Evolutionary conservation across 2,113 vertebrate genomes (phyloP).

Genomic region (Lynx canadensis): DNA sequence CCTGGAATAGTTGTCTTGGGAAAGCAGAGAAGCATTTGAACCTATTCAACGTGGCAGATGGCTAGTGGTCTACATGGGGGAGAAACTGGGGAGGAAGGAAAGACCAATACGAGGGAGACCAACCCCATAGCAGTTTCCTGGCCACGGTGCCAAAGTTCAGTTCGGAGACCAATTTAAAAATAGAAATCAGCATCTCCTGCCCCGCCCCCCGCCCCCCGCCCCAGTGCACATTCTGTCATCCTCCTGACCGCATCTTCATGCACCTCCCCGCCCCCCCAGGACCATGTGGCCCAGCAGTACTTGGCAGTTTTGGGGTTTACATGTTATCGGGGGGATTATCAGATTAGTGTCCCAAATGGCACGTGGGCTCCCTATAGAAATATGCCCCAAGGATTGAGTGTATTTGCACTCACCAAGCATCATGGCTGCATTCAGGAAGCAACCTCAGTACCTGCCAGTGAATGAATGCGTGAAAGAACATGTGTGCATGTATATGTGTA

Average conservation of each 20-base stretch:
- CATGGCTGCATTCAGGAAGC: rapidly evolving
- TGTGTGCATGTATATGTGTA: too few species aligned
- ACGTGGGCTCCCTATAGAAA: rapidly evolving
- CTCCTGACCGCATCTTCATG: neutral
- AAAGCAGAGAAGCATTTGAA: neutral
- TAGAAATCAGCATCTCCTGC: neutral
- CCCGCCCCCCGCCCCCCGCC: rapidly evolving
- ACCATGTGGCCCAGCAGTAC: rapidly evolving
- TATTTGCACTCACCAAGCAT: neutral
- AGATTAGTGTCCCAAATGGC: rapidly evolving
- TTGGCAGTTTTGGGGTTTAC: rapidly evolving
- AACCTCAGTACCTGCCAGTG: neutral
- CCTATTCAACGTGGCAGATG: neutral
- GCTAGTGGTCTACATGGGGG: neutral
- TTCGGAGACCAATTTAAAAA: neutral
- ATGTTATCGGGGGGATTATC: neutral
- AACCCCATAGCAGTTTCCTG: neutral
- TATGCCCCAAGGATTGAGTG: rapidly evolving
- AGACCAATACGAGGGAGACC: rapidly evolving
- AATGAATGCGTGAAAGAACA: too few species aligned
- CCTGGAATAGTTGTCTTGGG: neutral
- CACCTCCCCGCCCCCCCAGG: too few species aligned
- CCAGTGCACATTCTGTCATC: too few species aligned
- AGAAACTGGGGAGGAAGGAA: neutral
- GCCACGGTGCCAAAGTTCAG: neutral